A percentile compares a stretch with the other conserved stretches of the same genome.
phyloP scores from a whole-genome alignment of 2,888 invertebrate species.

The Dermolepida albohirtum region DNA sequence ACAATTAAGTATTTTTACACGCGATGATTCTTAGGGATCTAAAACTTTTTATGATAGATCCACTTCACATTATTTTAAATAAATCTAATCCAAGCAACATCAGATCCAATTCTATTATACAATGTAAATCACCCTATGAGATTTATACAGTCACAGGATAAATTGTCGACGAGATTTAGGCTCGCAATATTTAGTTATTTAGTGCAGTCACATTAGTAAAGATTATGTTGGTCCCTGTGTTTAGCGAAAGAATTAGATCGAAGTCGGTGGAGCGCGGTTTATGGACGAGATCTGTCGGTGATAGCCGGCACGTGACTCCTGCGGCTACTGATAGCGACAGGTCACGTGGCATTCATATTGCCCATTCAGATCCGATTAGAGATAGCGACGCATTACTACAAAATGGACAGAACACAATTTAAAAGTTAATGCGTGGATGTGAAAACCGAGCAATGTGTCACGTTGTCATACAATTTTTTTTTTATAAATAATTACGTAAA shows the following conservation, averaged over 20 bases:
- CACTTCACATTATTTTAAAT: too few relatives aligned
- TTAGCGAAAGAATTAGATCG: constrained; percentile 43
- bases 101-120: too few relatives aligned
- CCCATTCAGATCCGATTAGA: constrained; percentile 51
- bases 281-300: constrained; percentile 60
- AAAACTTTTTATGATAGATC: too few relatives aligned
- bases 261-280: constrained; percentile 51
- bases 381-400: constrained; percentile 32
- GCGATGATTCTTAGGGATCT: too few relatives aligned
- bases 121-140: too few relatives aligned
- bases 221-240: constrained; percentile 47
- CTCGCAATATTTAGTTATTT: constrained; percentile 1
- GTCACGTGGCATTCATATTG: constrained; percentile 60
- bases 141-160: constrained; percentile 42
- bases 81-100: too few relatives aligned
- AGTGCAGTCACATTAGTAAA: constrained; percentile 43
- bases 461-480: neutral
- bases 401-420: constrained; percentile 17
- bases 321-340: constrained; percentile 64
- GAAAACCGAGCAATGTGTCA: neutral
- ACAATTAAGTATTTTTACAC: too few relatives aligned
- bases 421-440: constrained; percentile 8
- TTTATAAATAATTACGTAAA: too few relatives aligned
- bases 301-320: constrained; percentile 63
- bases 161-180: constrained; percentile 47